Evolutionary conservation across 2,797 vertebrate genomes (phyloP).

Genomic region (Anableps anableps): DNA sequence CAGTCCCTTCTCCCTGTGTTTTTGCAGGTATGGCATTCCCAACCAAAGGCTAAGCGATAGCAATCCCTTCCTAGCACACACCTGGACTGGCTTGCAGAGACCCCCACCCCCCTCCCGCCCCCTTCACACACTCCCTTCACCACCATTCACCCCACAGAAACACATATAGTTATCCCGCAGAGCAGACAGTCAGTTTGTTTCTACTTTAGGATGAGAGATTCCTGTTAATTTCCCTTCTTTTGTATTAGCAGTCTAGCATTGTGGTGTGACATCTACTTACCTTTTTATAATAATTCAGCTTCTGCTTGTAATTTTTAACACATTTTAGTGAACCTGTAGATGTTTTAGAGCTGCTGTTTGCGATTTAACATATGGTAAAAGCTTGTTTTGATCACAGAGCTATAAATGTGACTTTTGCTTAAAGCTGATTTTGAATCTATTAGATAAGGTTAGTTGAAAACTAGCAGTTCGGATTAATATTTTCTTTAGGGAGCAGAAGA

Average conservation of each 20-base stretch:
- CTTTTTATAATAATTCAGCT: slow-evolving; percentile 75
- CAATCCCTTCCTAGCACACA: slow-evolving; percentile 71
- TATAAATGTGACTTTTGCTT: slow-evolving; percentile 74
- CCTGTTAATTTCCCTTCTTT: slow-evolving; percentile 67
- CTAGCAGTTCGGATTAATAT: slow-evolving; percentile 68
- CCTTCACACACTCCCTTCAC: not conserved
- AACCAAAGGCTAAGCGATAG: slow-evolving; percentile 96
- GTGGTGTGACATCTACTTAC: slow-evolving; percentile 78
- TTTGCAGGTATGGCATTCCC: slow-evolving; percentile 99
- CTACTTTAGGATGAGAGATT: slow-evolving; percentile 73
- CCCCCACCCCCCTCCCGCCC: not conserved
- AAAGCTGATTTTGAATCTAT: slow-evolving; percentile 68
- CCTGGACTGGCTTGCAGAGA: slow-evolving; percentile 79
- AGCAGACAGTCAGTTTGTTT: slow-evolving; percentile 67
- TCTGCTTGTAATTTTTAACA: slow-evolving; percentile 77
- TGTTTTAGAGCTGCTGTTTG: slow-evolving; percentile 70
- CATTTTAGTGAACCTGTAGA: slow-evolving; percentile 68
- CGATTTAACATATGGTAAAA: slow-evolving; percentile 69
- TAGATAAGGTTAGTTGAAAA: slow-evolving; percentile 67
- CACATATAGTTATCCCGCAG: slow-evolving; percentile 58
- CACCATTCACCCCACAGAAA: slow-evolving; percentile 9
- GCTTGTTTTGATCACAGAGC: slow-evolving; percentile 74
- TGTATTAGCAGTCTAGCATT: slow-evolving; percentile 78
- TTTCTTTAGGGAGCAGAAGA: slow-evolving; percentile 69
- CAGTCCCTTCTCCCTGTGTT: slow-evolving; percentile 92